phyloP scores from a whole-genome alignment of 2,888 invertebrate genomes.

The Spodoptera exigua region DNA sequence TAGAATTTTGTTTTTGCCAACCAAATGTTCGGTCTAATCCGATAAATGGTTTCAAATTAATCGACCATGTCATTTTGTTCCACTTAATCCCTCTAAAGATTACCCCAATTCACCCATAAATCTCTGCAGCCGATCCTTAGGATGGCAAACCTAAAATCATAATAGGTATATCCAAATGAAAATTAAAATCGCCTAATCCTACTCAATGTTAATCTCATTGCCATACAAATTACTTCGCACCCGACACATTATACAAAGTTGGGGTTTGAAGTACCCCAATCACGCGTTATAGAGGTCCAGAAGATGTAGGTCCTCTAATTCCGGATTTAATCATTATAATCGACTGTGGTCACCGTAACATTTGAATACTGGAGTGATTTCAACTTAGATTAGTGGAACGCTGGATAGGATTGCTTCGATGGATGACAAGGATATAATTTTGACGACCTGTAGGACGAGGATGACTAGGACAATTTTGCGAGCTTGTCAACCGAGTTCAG shows the following conservation, averaged over 20 bases:
- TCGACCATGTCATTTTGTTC: constrained; percentile 21
- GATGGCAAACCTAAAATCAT: constrained; percentile 35
- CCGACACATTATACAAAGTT: constrained; percentile 52
- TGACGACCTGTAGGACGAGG: no score
- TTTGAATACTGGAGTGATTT: constrained; percentile 59
- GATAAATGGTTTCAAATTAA: constrained; percentile 36
- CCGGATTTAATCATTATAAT: constrained; percentile 71
- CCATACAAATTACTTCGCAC: constrained; percentile 62
- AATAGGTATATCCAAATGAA: constrained; percentile 48
- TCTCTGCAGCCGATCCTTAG: constrained; percentile 39
- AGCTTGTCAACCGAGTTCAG: no score
- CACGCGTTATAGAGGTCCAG: constrained; percentile 62
- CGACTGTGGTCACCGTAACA: constrained; percentile 57
- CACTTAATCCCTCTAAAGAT: constrained; percentile 30
- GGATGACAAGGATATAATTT: constrained; percentile 17
- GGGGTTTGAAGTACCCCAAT: constrained; percentile 62
- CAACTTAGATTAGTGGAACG: constrained; percentile 51
- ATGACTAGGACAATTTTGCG: no score
- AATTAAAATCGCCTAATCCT: constrained; percentile 59
- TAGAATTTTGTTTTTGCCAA: constrained; percentile 4
- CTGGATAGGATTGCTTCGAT: constrained; percentile 40
- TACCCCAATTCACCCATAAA: constrained; percentile 41
- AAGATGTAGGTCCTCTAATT: constrained; percentile 62
- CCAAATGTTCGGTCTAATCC: neutral
- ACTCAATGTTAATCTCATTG: constrained; percentile 60